These are phyloP conservation scores for Trichopoda pennipes DNA, from an alignment of 2,888 invertebrate species.

Conservation along the genomic window DNA sequence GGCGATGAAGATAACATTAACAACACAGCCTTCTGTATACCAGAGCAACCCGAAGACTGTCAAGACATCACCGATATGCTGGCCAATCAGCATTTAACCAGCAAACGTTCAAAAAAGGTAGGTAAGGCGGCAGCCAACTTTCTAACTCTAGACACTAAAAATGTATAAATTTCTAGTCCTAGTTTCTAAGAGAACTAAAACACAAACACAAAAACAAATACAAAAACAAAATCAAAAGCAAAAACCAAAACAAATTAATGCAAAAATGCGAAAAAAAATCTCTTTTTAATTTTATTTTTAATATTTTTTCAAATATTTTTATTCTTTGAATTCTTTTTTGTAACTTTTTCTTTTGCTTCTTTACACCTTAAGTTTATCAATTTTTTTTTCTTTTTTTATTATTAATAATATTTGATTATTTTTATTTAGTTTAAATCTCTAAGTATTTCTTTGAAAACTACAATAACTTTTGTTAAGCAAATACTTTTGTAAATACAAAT, in stretches of 20 bases:
- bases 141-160: constrained; percentile 53
- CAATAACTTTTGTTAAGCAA: no score
- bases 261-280: no score
- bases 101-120: constrained; percentile 72
- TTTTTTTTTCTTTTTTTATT: constrained; percentile 6
- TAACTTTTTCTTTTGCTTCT: neutral
- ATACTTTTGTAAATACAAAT: no score
- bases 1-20: constrained; percentile 83
- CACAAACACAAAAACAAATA: neutral
- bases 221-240: neutral
- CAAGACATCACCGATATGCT: constrained; percentile 69
- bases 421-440: neutral
- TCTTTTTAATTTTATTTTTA: constrained; percentile 29
- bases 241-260: no score
- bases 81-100: constrained; percentile 70
- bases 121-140: constrained; percentile 64
- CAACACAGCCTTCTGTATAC: constrained; percentile 70
- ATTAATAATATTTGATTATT: constrained; percentile 6
- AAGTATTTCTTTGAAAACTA: no score
- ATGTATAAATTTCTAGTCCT: constrained; percentile 51
- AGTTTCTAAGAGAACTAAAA: neutral
- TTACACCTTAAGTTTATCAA: constrained; percentile 30
- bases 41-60: constrained; percentile 71
- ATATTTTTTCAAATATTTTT: constrained; percentile 2
- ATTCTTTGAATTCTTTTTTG: neutral